Evolutionary conservation across 2,888 invertebrate species (phyloP).

Genomic region (Conus canariensis): DNA sequence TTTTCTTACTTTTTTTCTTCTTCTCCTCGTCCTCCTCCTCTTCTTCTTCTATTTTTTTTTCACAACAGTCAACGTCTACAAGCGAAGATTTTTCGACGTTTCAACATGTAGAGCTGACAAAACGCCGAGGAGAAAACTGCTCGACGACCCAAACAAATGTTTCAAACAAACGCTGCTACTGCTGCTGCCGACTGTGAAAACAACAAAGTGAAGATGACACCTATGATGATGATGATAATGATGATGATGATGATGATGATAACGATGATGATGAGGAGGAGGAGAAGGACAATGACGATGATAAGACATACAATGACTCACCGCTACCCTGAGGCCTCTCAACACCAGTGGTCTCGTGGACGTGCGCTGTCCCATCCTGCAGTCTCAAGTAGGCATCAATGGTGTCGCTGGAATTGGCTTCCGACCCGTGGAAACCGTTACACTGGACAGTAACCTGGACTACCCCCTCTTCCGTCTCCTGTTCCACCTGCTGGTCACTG

Average conservation of each 20-base stretch:
- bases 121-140: too few relatives aligned
- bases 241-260: background rate
- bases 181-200: too few relatives aligned
- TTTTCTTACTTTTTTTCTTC: too few relatives aligned
- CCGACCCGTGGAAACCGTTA: background rate
- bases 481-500: background rate
- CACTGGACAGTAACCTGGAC: background rate
- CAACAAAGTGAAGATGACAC: background rate
- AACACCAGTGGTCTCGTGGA: background rate
- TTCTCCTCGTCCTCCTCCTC: too few relatives aligned
- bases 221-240: background rate
- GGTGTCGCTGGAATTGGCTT: conserved; percentile 31
- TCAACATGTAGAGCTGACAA: too few relatives aligned
- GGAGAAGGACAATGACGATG: too few relatives aligned
- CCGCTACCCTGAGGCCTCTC: background rate
- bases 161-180: too few relatives aligned
- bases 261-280: too few relatives aligned
- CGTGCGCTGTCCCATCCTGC: conserved; percentile 23
- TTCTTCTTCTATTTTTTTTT: too few relatives aligned
- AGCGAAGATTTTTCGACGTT: too few relatives aligned
- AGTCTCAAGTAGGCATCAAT: conserved; percentile 44
- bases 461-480: conserved; percentile 2
- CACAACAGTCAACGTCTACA: too few relatives aligned
- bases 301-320: background rate
- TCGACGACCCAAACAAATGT: too few relatives aligned